Evolutionary conservation across 2,113 vertebrate genomes (phyloP), one percentile per base, ranked within the genome.

Genomic region (Varanus komodoensis): DNA sequence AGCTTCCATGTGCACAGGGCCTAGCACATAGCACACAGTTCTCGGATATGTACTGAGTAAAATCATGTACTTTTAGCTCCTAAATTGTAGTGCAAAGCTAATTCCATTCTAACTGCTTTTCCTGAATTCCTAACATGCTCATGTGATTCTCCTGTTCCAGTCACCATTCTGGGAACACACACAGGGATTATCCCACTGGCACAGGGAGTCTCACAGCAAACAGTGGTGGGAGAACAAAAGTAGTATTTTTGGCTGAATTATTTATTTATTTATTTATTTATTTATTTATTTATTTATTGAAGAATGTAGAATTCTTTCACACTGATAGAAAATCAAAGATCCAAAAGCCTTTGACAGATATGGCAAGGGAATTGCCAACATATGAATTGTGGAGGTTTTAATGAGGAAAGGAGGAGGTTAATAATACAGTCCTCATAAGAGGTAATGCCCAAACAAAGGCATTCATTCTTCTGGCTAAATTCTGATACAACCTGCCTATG

Each of bases 111-210:
- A 75, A 21, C 19, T 6, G 17, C 50, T 32, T 67, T 48, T 44
- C 38, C 32, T 75, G 85, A 82, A 52, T 68, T 44, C 57, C 27
- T 74, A 29, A 3, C 12, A 50, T 90, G 52, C 44, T 87, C 85
- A 75, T 50, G 68, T 77, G 15, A 87, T 71, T 6, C 82, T 34
- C 48, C 6, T 71, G 61, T 79, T 71, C 68, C 0, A 0, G 68
- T 27, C 64, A n/a, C 6, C 4, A 0, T 11, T 27, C 9, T 0
- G 0, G 0, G 75, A 85, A 91, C 6, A 34, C 1, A 3, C 48
- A 50, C 0, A 0, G 67, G 69, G 74, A 73, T 1, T 87, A 77
- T 52, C 79, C 38, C 3, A 8, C 17, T 83, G 23, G n/a, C 73
- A 80, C 52, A 52, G n/a, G 0, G 1, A 81, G 34, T 74, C 34